Evolutionary conservation across 2,888 invertebrate species (phyloP).

Genomic region (Chamaedrilus cognettii): DNA sequence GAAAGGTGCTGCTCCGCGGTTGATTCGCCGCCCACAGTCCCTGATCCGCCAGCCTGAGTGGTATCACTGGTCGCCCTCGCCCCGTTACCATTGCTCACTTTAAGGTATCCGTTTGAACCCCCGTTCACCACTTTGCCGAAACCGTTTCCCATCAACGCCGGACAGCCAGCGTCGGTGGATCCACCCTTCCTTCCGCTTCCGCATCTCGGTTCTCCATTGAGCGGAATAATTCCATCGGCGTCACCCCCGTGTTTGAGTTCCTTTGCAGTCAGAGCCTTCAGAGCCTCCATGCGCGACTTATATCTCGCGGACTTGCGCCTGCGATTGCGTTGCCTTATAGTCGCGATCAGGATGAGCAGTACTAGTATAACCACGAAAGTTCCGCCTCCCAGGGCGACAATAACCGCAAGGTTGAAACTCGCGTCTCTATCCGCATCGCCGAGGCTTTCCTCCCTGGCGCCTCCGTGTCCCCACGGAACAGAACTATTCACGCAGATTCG

Average conservation of each 20-base stretch:
- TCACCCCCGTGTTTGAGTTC: not conserved
- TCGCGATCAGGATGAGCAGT: conserved; percentile 4
- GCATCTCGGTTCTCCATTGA: no score
- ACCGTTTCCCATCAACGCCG: no score
- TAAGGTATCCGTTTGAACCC: not conserved
- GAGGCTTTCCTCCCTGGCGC: not conserved
- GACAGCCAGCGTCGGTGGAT: no score
- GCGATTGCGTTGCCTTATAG: not conserved
- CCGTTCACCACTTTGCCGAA: no score
- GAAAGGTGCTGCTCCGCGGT: no score
- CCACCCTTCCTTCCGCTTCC: no score
- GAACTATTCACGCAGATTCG: conserved; percentile 15
- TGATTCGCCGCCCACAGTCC: no score
- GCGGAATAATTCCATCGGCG: not conserved
- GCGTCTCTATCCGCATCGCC: not conserved
- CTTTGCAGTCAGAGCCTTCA: conserved; percentile 14
- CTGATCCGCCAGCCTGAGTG: no score
- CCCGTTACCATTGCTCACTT: not conserved
- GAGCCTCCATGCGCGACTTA: conserved; percentile 16
- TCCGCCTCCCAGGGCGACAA: conserved; percentile 6
- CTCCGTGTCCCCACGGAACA: not conserved
- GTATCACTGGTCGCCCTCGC: not conserved
- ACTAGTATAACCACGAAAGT: conserved; percentile 1
- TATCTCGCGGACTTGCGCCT: conserved; percentile 6
- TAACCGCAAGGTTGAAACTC: conserved; percentile 5